Evolutionary conservation across 64 coral and sea anemone species (phyloP).

Genomic region (Porites lutea): DNA sequence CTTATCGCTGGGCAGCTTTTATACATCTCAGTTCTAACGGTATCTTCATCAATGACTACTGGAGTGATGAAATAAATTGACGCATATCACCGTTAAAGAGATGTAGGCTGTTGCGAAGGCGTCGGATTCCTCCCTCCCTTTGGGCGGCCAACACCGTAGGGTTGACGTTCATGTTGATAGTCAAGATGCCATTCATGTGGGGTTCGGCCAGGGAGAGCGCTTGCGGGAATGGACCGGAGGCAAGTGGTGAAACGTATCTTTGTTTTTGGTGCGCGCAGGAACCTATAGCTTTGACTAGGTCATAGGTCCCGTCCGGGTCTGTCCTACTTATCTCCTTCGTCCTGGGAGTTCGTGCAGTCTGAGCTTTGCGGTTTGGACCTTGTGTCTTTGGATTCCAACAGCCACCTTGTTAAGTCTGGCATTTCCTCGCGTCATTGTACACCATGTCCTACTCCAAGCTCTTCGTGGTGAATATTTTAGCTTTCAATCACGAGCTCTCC

Average conservation of each 20-base stretch:
- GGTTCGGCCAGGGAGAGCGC: background rate
- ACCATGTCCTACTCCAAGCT: conserved; percentile 3
- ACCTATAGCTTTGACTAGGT: background rate
- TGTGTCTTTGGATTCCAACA: conserved; percentile 62
- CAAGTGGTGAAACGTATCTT: background rate
- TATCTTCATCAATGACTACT: too few relatives aligned
- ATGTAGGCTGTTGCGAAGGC: too few relatives aligned
- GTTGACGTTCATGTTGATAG: conserved; percentile 28
- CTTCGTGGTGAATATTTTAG: conserved; percentile 21
- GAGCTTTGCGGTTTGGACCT: conserved; percentile 53
- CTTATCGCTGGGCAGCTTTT: too few relatives aligned
- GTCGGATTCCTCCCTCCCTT: conserved; percentile 8
- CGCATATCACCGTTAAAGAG: too few relatives aligned
- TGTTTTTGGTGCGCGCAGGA: background rate
- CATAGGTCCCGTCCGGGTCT: conserved; percentile 3
- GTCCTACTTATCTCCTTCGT: background rate
- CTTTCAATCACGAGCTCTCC: conserved; percentile 19
- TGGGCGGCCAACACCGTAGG: background rate
- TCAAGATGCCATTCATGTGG: conserved; percentile 1
- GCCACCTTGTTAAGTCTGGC: background rate
- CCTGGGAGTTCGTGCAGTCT: background rate
- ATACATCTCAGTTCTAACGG: too few relatives aligned
- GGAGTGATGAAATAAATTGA: conserved; percentile 23
- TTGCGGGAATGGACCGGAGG: background rate
- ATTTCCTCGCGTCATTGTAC: conserved; percentile 30